phyloP scores from a whole-genome alignment of 2,888 invertebrate genomes.

The Sclerodermus sp. region DNA sequence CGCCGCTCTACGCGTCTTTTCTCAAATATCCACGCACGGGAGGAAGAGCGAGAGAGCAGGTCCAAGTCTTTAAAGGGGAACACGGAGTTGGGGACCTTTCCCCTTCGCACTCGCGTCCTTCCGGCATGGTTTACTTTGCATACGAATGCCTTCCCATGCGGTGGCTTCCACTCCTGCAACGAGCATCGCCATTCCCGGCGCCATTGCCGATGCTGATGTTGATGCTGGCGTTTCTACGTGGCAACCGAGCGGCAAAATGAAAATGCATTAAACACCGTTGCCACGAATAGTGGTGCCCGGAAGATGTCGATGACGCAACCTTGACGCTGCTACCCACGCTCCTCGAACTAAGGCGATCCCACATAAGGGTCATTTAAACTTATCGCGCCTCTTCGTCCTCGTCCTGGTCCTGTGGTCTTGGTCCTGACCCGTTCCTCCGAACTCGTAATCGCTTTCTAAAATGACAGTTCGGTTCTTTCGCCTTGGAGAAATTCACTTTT shows the following conservation, averaged over 20 bases:
- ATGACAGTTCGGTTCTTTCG: too few relatives aligned
- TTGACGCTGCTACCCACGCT: too few relatives aligned
- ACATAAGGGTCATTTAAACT: too few relatives aligned
- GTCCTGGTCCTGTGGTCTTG: too few relatives aligned
- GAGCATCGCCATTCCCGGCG: background rate
- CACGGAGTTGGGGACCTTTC: too few relatives aligned
- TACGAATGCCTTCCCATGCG: conserved; percentile 22
- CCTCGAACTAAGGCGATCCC: too few relatives aligned
- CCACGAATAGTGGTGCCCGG: background rate
- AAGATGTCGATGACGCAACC: background rate
- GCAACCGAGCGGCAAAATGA: conserved; percentile 24
- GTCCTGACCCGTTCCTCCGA: too few relatives aligned
- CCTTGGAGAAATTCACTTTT: too few relatives aligned
- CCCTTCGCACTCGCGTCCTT: background rate
- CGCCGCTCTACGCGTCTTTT: background rate
- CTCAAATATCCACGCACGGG: background rate
- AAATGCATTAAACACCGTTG: conserved; percentile 28
- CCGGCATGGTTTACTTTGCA: conserved; percentile 23
- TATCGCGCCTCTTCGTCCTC: too few relatives aligned
- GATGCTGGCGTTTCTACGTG: background rate
- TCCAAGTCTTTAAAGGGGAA: background rate
- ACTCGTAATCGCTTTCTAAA: too few relatives aligned
- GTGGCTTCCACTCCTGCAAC: conserved; percentile 7
- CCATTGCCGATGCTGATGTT: background rate
- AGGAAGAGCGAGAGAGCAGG: background rate